Conservation (phyloP, 2,113 vertebrate genomes). For the Rhagologus leucostigma region DNA sequence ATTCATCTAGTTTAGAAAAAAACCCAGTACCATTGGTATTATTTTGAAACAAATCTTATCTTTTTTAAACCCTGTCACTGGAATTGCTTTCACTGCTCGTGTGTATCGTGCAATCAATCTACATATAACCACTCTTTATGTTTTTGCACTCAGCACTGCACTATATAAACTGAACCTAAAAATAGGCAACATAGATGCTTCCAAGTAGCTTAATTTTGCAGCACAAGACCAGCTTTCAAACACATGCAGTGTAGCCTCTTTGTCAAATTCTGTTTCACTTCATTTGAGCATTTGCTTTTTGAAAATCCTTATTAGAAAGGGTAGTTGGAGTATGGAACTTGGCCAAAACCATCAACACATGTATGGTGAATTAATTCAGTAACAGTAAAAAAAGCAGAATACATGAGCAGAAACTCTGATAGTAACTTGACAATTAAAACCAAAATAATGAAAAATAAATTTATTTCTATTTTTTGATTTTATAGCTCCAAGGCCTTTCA, state of each 20-base stretch:
- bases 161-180: background rate
- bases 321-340: background rate
- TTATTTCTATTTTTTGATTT: background rate
- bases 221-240: background rate
- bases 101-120: background rate
- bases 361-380: constrained; percentile 34
- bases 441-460: background rate
- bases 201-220: background rate
- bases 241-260: background rate
- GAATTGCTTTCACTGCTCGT: background rate
- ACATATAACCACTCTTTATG: background rate
- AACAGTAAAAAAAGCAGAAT: background rate
- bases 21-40: background rate
- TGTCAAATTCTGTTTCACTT: background rate
- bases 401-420: background rate
- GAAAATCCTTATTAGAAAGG: background rate
- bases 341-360: constrained; percentile 48
- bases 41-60: background rate
- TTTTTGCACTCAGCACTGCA: background rate
- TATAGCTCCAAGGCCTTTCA: background rate
- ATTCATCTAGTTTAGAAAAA: background rate
- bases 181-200: background rate
- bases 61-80: background rate
- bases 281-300: background rate
- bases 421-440: background rate